Percentiles rank a stretch among this genome's conserved stretches.
Evolutionary conservation across 1,140 invertebrate genomes (phyloP).

Genomic region (Penaeus chinensis): DNA sequence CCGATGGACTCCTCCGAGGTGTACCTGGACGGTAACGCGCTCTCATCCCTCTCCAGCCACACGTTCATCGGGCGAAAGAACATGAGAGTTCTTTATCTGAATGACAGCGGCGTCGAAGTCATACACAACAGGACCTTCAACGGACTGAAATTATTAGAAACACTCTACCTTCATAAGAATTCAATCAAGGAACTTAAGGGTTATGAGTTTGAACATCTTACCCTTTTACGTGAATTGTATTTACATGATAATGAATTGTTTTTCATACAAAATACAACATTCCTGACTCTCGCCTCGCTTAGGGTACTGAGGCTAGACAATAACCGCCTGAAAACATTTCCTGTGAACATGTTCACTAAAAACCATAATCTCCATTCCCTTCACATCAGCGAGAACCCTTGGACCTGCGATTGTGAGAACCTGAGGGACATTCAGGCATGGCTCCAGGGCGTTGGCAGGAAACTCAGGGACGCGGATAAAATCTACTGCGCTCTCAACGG

Average conservation of each 20-base stretch:
- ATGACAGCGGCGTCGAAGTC: slow-evolving; percentile 84
- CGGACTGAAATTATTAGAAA: slow-evolving; percentile 83
- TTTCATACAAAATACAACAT: slow-evolving; percentile 82
- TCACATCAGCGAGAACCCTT: slow-evolving; percentile 82
- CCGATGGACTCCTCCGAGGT: slow-evolving; percentile 93
- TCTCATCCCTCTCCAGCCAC: slow-evolving; percentile 79
- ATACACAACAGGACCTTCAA: slow-evolving; percentile 92
- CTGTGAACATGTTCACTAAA: slow-evolving; percentile 79
- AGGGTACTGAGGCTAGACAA: slow-evolving; percentile 80
- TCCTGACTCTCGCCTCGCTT: slow-evolving; percentile 78
- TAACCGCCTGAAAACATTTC: slow-evolving; percentile 80
- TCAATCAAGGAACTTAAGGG: slow-evolving; percentile 80
- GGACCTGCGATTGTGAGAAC: slow-evolving; percentile 89
- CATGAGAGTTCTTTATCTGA: slow-evolving; percentile 84
- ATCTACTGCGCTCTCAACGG: slow-evolving; percentile 64
- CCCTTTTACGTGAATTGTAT: slow-evolving; percentile 75
- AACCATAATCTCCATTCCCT: slow-evolving; percentile 73
- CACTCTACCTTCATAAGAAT: slow-evolving; percentile 86
- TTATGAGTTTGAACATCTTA: slow-evolving; percentile 83
- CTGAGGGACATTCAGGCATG: slow-evolving; percentile 83
- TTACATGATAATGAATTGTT: slow-evolving; percentile 78
- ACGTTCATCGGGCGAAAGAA: slow-evolving; percentile 91
- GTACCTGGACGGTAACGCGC: slow-evolving; percentile 89
- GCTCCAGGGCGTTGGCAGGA: slow-evolving; percentile 74
- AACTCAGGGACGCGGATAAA: slow-evolving; percentile 74